phyloP scores from a whole-genome alignment of 2,113 vertebrate genomes.

The Bufo gargarizans region DNA sequence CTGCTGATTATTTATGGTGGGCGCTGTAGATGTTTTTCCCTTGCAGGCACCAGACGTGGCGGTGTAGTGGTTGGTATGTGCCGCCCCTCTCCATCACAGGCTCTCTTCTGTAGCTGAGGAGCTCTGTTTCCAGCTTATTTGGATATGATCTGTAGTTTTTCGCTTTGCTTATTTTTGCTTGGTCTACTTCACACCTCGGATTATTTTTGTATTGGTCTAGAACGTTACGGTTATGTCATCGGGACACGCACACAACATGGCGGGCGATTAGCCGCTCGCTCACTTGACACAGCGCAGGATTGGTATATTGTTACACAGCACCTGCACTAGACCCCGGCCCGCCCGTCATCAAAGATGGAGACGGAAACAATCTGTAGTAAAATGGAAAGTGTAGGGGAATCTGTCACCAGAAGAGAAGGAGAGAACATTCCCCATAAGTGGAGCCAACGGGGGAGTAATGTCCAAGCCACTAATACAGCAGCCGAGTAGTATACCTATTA shows the following conservation, averaged over 20 bases:
- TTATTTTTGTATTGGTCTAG: slow-evolving; percentile 35
- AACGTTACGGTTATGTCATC: neutral
- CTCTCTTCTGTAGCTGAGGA: neutral
- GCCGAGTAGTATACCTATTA: too few relatives aligned
- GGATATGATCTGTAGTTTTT: neutral
- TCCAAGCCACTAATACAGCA: too few relatives aligned
- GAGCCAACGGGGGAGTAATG: too few relatives aligned
- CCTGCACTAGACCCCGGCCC: neutral
- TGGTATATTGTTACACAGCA: neutral
- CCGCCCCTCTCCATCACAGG: neutral
- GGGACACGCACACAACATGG: neutral
- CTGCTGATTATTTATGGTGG: slow-evolving; percentile 2
- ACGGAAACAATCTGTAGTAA: neutral
- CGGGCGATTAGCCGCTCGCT: neutral
- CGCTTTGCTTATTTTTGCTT: slow-evolving; percentile 38
- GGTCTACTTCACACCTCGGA: slow-evolving; percentile 24
- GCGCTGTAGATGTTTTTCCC: neutral
- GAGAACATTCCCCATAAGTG: too few relatives aligned
- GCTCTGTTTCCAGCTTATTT: slow-evolving; percentile 21
- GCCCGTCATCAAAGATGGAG: neutral
- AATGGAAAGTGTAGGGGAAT: neutral
- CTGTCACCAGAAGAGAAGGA: neutral
- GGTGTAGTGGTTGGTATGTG: neutral
- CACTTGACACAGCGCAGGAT: slow-evolving; percentile 1
- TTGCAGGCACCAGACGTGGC: neutral